Evolutionary conservation across 1,140 invertebrate species (phyloP).

Genomic region (Ostrea edulis): DNA sequence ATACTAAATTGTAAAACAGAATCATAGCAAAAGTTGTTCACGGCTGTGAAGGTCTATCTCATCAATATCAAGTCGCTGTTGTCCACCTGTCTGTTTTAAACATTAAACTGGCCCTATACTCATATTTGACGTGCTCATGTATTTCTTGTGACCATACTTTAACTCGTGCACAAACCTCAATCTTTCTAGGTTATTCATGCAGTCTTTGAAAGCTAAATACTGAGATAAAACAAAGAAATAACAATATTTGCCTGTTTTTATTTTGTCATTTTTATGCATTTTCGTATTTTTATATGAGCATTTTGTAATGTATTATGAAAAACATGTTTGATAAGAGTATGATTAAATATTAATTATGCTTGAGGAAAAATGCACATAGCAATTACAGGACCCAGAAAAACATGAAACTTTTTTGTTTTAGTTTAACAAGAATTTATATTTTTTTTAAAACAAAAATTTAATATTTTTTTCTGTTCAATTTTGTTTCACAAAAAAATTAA

Average conservation of each 20-base stretch:
- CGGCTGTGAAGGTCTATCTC: too few species aligned
- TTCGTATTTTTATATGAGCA: slow-evolving; percentile 29
- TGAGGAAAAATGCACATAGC: not conserved
- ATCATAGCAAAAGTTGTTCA: too few species aligned
- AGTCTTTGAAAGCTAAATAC: too few species aligned
- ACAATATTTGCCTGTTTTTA: slow-evolving; percentile 15
- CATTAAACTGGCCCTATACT: too few species aligned
- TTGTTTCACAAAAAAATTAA: not conserved
- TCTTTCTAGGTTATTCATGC: too few species aligned
- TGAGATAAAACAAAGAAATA: not conserved
- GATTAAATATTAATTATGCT: slow-evolving; percentile 8
- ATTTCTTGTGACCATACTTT: too few species aligned
- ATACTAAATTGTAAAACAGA: too few species aligned
- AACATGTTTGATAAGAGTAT: not conserved
- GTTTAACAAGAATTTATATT: not conserved
- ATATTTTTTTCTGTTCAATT: not conserved
- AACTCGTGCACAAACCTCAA: too few species aligned
- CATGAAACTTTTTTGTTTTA: not conserved
- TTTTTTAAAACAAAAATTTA: not conserved
- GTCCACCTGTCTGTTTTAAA: too few species aligned
- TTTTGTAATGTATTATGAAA: slow-evolving; percentile 17
- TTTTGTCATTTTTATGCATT: slow-evolving; percentile 32
- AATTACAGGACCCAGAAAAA: not conserved
- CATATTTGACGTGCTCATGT: too few species aligned
- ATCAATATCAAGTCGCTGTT: too few species aligned